Percentiles rank a stretch among this genome's conserved stretches.
Conservation (phyloP, 2,888 invertebrate genomes). For the Elaeidobius kamerunicus region DNA sequence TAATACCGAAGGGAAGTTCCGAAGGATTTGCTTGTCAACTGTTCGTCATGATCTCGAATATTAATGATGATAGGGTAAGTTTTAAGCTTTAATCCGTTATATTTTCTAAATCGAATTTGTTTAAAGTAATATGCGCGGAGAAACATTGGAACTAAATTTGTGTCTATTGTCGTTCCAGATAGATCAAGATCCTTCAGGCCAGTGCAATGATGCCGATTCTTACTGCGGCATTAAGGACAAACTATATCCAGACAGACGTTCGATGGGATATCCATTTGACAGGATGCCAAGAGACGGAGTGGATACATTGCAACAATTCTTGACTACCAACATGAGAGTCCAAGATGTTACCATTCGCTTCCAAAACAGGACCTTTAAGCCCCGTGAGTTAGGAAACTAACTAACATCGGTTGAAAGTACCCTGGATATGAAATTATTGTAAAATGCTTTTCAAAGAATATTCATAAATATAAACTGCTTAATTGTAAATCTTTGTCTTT, state of each 20-base stretch:
- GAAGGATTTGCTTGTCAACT: constrained; percentile 66
- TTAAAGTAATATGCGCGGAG: too few relatives aligned
- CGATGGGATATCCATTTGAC: constrained; percentile 87
- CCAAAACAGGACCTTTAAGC: too few relatives aligned
- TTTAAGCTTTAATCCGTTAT: too few relatives aligned
- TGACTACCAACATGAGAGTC: constrained; percentile 70
- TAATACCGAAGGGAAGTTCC: constrained; percentile 67
- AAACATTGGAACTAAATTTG: neutral
- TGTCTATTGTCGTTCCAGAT: constrained; percentile 42
- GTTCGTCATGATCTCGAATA: constrained; percentile 77
- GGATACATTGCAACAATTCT: constrained; percentile 61
- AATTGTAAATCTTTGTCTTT: too few relatives aligned
- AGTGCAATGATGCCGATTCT: constrained; percentile 70
- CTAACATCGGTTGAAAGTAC: too few relatives aligned
- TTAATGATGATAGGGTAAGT: constrained; percentile 54
- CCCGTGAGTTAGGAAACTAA: too few relatives aligned
- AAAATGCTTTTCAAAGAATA: too few relatives aligned
- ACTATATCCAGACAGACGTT: constrained; percentile 73
- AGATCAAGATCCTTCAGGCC: constrained; percentile 54
- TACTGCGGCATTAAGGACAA: constrained; percentile 77
- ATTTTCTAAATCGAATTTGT: too few relatives aligned
- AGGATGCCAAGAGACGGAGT: constrained; percentile 58
- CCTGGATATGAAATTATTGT: too few relatives aligned
- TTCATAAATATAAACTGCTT: too few relatives aligned
- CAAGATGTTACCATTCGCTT: constrained; percentile 61